Percentiles rank a stretch among this genome's conserved stretches.
Evolutionary conservation across 2,888 invertebrate genomes (phyloP).

Genomic region (Lymantria monacha): DNA sequence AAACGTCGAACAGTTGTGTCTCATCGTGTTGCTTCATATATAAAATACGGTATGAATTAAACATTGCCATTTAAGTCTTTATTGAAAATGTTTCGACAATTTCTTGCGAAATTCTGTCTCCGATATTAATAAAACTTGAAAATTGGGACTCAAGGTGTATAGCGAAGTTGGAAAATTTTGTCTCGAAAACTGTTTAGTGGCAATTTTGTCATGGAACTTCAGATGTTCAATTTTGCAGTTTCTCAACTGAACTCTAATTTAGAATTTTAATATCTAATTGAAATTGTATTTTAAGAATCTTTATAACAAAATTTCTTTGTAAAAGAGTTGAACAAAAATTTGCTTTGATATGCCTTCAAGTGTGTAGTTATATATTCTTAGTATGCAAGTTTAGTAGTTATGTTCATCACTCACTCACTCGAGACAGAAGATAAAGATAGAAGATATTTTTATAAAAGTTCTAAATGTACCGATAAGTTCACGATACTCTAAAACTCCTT

Average conservation of each 20-base stretch:
- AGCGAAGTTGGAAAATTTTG: slow-evolving; percentile 21
- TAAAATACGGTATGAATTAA: slow-evolving; percentile 6
- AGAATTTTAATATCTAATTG: slow-evolving; percentile 13
- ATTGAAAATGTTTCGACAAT: slow-evolving; percentile 14
- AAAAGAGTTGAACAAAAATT: not conserved
- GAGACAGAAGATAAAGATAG: too few species aligned
- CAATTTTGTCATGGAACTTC: slow-evolving; percentile 17
- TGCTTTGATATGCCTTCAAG: not conserved
- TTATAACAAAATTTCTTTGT: not conserved
- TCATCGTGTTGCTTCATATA: slow-evolving; percentile 6
- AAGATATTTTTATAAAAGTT: too few species aligned
- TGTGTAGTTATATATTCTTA: not conserved
- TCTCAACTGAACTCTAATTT: slow-evolving; percentile 12
- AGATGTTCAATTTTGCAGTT: slow-evolving; percentile 13
- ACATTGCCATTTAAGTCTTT: slow-evolving; percentile 4
- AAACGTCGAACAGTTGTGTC: slow-evolving; percentile 2
- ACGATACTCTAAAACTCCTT: too few species aligned
- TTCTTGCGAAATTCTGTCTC: slow-evolving; percentile 8
- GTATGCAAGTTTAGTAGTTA: too few species aligned
- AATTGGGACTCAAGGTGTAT: slow-evolving; percentile 14
- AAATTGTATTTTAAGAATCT: not conserved
- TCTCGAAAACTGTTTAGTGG: slow-evolving; percentile 2
- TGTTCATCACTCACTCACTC: too few species aligned
- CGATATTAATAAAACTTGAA: slow-evolving; percentile 16
- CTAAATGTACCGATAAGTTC: too few species aligned